phyloP scores from a whole-genome alignment of 2,113 vertebrate species.

The Lycaon pictus region DNA sequence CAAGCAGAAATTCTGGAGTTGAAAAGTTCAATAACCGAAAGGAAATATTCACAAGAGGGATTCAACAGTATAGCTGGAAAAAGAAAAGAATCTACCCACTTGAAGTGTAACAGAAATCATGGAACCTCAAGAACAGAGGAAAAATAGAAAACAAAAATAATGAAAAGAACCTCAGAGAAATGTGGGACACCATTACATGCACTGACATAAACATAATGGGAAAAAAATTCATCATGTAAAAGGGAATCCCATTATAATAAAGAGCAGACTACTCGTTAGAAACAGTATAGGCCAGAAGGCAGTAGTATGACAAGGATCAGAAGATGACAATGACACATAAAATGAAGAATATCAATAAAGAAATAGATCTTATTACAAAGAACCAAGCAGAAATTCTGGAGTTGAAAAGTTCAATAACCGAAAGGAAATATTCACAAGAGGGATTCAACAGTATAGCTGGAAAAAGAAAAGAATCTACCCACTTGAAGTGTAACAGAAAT shows the following conservation, averaged over 20 bases:
- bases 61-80: not conserved
- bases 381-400: not conserved
- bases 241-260: not conserved
- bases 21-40: not conserved
- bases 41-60: not conserved
- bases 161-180: constrained; percentile 11
- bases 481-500: not conserved
- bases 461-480: not conserved
- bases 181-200: not conserved
- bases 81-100: not conserved
- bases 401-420: not conserved
- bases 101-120: not conserved
- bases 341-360: not conserved
- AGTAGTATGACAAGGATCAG: not conserved
- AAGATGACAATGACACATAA: not conserved
- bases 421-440: not conserved
- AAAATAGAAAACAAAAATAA: not conserved
- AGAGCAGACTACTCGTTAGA: not conserved
- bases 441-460: not conserved
- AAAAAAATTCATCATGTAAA: not conserved
- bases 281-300: not conserved
- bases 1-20: not conserved
- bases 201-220: not conserved
- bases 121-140: not conserved
- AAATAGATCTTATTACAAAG: not conserved